Evolutionary conservation across 1,140 invertebrate genomes (phyloP).

Genomic region (Oryctes rhinoceros): DNA sequence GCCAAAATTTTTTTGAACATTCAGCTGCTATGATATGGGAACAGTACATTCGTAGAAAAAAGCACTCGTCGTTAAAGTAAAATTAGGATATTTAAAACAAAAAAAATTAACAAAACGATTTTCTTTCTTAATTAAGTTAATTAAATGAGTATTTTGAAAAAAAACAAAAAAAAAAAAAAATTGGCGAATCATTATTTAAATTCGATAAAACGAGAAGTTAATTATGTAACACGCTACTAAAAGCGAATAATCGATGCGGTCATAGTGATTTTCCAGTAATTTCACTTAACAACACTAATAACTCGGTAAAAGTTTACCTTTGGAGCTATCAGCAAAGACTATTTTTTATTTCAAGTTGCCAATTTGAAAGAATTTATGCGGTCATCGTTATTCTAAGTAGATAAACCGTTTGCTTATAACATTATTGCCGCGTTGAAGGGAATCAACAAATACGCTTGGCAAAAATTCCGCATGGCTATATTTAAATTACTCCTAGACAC

Average conservation of each 20-base stretch:
- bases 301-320: not conserved
- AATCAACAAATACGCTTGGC: not conserved
- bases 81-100: too few relatives aligned
- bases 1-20: too few relatives aligned
- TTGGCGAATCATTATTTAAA: too few relatives aligned
- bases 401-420: not conserved
- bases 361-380: not conserved
- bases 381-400: not conserved
- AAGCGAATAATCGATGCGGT: not conserved
- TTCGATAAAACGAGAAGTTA: too few relatives aligned
- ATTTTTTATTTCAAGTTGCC: not conserved
- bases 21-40: too few relatives aligned
- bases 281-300: not conserved
- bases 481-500: conserved; percentile 1
- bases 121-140: too few relatives aligned
- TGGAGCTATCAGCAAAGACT: not conserved
- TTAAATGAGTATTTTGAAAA: too few relatives aligned
- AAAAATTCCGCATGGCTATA: not conserved
- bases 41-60: too few relatives aligned
- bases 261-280: not conserved
- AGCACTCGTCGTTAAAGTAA: too few relatives aligned
- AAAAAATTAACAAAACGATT: too few relatives aligned
- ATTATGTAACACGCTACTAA: not conserved
- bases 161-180: too few relatives aligned
- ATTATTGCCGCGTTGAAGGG: not conserved